A percentile compares a stretch with the other conserved stretches of the same genome.
These are phyloP conservation scores for Ethmia dodecea DNA, from an alignment of 2,888 invertebrate genomes.

Conservation along the genomic window DNA sequence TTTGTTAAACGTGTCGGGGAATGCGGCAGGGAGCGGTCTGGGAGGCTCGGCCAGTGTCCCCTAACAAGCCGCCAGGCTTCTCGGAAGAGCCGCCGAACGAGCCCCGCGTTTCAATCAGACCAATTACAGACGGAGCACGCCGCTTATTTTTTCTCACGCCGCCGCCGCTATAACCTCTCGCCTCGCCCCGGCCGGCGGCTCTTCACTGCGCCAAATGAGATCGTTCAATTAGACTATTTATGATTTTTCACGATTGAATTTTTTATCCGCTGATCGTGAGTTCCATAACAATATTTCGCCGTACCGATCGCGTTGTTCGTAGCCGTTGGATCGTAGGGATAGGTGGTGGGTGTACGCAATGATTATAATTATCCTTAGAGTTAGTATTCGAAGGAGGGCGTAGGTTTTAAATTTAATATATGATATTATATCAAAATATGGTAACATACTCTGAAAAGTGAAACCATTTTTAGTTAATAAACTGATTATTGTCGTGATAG, in stretches of 20 bases:
- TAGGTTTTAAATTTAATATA: no score
- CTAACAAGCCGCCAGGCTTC: conserved; percentile 56
- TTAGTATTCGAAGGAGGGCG: no score
- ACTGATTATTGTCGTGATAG: no score
- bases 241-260: conserved; percentile 31
- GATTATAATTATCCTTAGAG: no score
- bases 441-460: no score
- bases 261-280: conserved; percentile 27
- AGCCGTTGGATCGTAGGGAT: no score
- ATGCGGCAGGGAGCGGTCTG: conserved; percentile 32
- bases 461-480: no score
- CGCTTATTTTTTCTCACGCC: conserved; percentile 59
- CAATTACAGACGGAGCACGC: conserved; percentile 65
- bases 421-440: no score
- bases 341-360: no score
- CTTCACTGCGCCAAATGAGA: conserved; percentile 29
- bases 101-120: conserved; percentile 71
- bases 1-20: conserved; percentile 23
- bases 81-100: conserved; percentile 58
- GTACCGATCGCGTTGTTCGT: no score
- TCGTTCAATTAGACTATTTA: conserved; percentile 33
- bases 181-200: conserved; percentile 15
- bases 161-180: conserved; percentile 21
- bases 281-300: no score
- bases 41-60: conserved; percentile 50